Base-by-base conservation (phyloP, 92 coral and sea anemone species). In the Zoanthus sociatus region DNA sequence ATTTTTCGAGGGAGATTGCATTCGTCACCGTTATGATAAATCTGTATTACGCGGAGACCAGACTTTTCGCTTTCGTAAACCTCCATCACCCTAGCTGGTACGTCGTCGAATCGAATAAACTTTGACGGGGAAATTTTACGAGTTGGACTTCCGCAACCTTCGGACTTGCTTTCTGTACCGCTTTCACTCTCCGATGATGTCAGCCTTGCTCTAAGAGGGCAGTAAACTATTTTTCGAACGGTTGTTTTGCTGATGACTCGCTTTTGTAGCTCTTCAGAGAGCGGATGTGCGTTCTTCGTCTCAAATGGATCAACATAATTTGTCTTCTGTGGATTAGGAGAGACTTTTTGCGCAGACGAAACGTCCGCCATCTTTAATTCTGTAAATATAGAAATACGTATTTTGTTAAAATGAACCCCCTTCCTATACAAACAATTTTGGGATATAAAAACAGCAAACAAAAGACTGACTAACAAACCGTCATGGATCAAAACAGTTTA, bases 1-100 rank as follows among this genome's bases (percentile, higher is more conserved):
- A 91, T 91, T 84, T 82, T 91, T 31, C 88, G 79, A 3, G 93
- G 82, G 1, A 90, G 89, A 15, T 71, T 87, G 12, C 64, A 54
- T 17, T 60, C 76, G 47, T 91, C 91, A 6, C 93, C 93, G 42
- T 91, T 91, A 33, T 84, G 88, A 50, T 82, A 84, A 33, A 91
- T 90, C 46, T 68, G 70, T 33, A 91, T 78, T 15, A 89, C 84
- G 4, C 89, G 89, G 42, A 91, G 76, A 30, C 91, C 89, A 16
- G 76, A 71, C 21, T 58, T 91, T 73, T 91, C 93, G 16, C 83
- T 88, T 72, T 91, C 93, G 78, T 91, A 91, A 6, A 84, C 93
- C 21, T 87, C 88, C 75, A 83, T 78, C 17, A 67, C 87, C 53
- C 93, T 54, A 17, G 89, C 93, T 16, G 93, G 88, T 33, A 87